Evolutionary conservation across 1,140 invertebrate species (phyloP), one percentile per base, ranked within the genome.

Genomic region (Mamestra configurata): DNA sequence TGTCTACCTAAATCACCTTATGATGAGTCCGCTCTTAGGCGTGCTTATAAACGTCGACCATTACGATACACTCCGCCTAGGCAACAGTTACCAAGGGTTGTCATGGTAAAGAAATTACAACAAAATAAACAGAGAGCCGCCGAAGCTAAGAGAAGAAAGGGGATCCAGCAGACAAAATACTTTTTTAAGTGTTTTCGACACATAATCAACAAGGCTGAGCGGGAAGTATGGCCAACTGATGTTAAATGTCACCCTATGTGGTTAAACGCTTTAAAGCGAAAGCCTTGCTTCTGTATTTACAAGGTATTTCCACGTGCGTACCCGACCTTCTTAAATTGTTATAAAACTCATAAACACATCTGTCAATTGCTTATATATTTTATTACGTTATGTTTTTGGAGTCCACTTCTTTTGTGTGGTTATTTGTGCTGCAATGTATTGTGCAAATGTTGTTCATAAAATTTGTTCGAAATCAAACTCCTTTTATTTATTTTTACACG

Each of bases 271-370:
- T 49, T 84, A 49, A 80, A 76, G 53, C 70, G 51, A 37, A 82
- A 11, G 27, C 85, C 79, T 20, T 84, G 79, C 55, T 82, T 71
- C 53, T 84, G 81, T 70, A 8, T 88, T 24, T 77, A 82, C 10
- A 79, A 79, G 43, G 27, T 5, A 7, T 83, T 49, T 13, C 85
- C 83, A 43, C 8, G 20, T 37, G 18, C 66, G 4, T 77, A 77
- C 20, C 75, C 59, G 2, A 6, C 35, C 27, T 64, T 64, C 55
- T 49, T 51, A 77, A 35, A 15, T 20, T 51, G 11, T 51, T 18
- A n/a, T 37, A 40, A 57, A 61, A 51, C 8, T 37, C 18, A 18
- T 5, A 0, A 3, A 31, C 40, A 43, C 15, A 7, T 37, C 0
- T 20, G 46, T 13, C 20, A 4, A 4, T 0, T 22, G n/a, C 4